Base-by-base conservation (phyloP, 2,888 invertebrate genomes). In the Troides helena region DNA sequence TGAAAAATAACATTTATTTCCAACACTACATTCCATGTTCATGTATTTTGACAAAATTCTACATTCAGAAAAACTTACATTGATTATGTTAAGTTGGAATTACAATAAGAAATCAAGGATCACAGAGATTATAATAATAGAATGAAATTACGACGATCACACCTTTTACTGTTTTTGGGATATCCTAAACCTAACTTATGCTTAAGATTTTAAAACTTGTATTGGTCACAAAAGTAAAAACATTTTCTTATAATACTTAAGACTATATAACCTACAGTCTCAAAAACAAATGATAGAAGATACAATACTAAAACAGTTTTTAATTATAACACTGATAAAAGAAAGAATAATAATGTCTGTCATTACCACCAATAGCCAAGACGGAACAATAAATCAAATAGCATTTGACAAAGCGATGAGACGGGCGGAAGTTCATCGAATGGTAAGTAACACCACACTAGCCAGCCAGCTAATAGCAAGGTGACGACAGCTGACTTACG, bases 1-100 rank as follows among this genome's bases (percentile, higher is more conserved):
- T 81, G 86, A 90, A 91, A 91, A 89, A 91, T 90, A 91, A 88
- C 87, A 89, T 90, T 90, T 91, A 90, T 88, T 86, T 88, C 82
- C 85, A 87, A 89, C 88, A 86, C 85, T 87, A 87, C 87, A 86
- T 86, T 85, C 83, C 21, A 87, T 87, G 85, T 85, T 85, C 90
- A 90, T 91, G 90, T 90, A 92, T 88, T 86, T 87, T 87, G 85
- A 90, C 83, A 80, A 84, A 84, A 88, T 81, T 83, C 87, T 87
- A 87, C 85, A 84, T 86, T 78, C 83, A 82, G 79, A 82, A 79
- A 82, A 78, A 82, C 79, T 81, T 83, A 86, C 85, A 88, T 83
- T 80, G 81, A 86, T 87, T 84, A 81, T 82, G 81, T 53, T n/a
- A 80, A 84, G 83, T 85, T 88, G 84, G 83, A 85, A 86, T 83